Evolutionary conservation across 2,888 invertebrate species (phyloP).

Genomic region (Arrhopalites spinosus): DNA sequence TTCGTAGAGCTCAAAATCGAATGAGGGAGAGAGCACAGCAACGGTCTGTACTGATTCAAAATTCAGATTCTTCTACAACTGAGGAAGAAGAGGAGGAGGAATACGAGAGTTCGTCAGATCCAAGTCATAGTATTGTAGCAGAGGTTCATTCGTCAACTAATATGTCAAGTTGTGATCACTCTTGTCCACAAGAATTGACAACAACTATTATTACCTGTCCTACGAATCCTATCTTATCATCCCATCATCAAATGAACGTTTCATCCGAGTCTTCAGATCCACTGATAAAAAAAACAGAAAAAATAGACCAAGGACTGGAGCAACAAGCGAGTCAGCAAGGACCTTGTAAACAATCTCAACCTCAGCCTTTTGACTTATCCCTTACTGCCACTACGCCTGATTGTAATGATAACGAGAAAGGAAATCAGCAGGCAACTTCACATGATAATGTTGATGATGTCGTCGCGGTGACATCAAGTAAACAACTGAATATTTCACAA

Average conservation of each 20-base stretch:
- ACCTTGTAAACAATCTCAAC: no score
- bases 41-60: conserved; percentile 14
- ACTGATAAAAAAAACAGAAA: no score
- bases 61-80: conserved; percentile 27
- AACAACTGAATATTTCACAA: neutral
- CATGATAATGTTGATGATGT: neutral
- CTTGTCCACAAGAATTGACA: conserved; percentile 2
- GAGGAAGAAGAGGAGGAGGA: conserved; percentile 26
- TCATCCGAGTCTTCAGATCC: no score
- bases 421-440: neutral
- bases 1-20: conserved; percentile 36
- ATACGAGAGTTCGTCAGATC: conserved; percentile 28
- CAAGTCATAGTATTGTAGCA: conserved; percentile 27
- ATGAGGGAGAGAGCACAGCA: conserved; percentile 12
- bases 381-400: no score
- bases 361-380: no score
- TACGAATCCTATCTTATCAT: no score
- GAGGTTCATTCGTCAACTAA: conserved; percentile 26
- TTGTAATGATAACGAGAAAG: neutral
- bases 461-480: neutral
- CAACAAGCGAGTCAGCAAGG: no score
- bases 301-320: no score
- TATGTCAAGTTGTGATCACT: neutral
- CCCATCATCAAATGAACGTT: no score
- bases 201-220: no score